Evolutionary conservation across 1,140 invertebrate genomes (phyloP).

Genomic region (Drosophila kikkawai): DNA sequence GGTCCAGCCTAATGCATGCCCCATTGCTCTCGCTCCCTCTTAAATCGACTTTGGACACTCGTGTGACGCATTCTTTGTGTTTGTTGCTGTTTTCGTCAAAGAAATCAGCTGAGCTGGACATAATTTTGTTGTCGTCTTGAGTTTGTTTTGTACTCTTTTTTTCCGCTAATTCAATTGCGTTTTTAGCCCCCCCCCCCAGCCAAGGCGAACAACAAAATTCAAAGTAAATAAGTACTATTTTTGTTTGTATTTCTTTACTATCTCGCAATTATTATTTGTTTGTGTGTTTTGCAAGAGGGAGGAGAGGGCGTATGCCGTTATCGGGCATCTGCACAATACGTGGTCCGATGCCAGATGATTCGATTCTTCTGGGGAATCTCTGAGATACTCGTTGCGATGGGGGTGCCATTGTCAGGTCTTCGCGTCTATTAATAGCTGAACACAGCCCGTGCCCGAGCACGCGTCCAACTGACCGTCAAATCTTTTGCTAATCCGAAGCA

Average conservation of each 20-base stretch:
- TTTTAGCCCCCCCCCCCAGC: conserved; percentile 10
- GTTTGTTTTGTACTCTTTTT: conserved; percentile 24
- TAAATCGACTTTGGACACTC: conserved; percentile 34
- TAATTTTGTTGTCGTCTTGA: conserved; percentile 20
- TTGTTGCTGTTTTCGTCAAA: conserved; percentile 21
- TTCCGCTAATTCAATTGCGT: conserved; percentile 37
- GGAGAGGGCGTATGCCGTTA: conserved; percentile 15
- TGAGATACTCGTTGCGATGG: conserved; percentile 15
- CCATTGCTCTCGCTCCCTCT: conserved; percentile 1
- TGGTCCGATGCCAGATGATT: conserved; percentile 40
- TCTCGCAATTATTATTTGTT: conserved; percentile 25
- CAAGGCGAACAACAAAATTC: conserved; percentile 3
- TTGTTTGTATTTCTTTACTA: conserved; percentile 14
- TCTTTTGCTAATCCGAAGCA: conserved; percentile 19
- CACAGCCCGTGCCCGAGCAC: conserved; percentile 21
- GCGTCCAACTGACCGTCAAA: conserved; percentile 16
- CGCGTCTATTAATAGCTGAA: conserved; percentile 34
- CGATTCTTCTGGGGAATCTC: conserved; percentile 12
- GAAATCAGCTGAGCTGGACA: conserved; percentile 54
- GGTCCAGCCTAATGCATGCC: conserved; percentile 11
- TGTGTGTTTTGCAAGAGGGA: neutral
- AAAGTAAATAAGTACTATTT: conserved; percentile 14
- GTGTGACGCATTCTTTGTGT: conserved; percentile 41
- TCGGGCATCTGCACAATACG: conserved; percentile 40
- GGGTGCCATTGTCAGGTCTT: conserved; percentile 53